These are phyloP conservation scores for Cydia fagiglandana DNA, from an alignment of 1,140 invertebrate genomes.

Conservation along the genomic window DNA sequence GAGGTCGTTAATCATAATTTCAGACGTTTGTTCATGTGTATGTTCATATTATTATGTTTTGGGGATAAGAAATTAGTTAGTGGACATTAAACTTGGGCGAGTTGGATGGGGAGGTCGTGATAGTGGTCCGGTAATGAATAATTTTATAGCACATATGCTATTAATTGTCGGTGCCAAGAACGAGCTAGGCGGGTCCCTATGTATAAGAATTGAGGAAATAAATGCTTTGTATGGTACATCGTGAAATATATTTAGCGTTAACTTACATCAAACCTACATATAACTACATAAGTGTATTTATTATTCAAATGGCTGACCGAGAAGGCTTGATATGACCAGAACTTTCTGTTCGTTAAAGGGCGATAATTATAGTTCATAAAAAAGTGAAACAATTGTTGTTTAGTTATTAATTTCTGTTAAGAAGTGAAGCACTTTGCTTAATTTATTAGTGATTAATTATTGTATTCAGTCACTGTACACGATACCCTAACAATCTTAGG, in stretches of 20 bases:
- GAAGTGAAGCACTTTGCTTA: too few relatives aligned
- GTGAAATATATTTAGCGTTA: too few relatives aligned
- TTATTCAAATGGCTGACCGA: too few relatives aligned
- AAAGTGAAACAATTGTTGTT: too few relatives aligned
- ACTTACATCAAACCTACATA: too few relatives aligned
- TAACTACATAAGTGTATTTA: too few relatives aligned
- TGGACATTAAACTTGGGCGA: constrained; percentile 75
- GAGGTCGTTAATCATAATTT: constrained; percentile 78
- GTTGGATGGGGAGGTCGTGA: constrained; percentile 45
- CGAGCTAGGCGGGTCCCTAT: background rate
- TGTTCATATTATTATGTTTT: constrained; percentile 78
- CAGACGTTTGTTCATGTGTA: constrained; percentile 75
- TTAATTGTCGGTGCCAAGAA: background rate
- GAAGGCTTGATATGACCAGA: too few relatives aligned
- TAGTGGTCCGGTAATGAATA: constrained; percentile 29
- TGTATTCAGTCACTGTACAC: background rate
- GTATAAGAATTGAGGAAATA: background rate
- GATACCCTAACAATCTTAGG: constrained; percentile 36
- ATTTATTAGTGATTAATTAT: too few relatives aligned
- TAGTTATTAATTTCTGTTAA: too few relatives aligned
- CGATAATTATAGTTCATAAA: too few relatives aligned
- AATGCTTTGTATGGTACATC: background rate
- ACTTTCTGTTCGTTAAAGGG: too few relatives aligned
- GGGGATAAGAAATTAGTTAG: constrained; percentile 79
- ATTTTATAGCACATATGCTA: constrained; percentile 15